These are phyloP conservation scores for Laticauda laticaudata DNA, from an alignment of 2,113 vertebrate species.

Conservation along the genomic window DNA sequence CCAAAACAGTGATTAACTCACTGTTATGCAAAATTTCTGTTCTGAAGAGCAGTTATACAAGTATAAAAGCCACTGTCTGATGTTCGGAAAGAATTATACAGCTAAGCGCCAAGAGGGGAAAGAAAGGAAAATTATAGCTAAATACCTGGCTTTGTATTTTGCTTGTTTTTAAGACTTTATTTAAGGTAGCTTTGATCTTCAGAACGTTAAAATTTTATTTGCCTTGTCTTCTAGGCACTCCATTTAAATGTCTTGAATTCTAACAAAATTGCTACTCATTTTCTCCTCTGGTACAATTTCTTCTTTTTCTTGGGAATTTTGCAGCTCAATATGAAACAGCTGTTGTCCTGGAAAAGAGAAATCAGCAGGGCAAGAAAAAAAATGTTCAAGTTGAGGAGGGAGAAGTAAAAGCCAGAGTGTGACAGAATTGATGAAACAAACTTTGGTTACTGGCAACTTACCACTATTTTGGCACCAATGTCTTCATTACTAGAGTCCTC, in stretches of 20 bases:
- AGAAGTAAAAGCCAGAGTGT: not conserved
- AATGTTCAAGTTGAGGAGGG: not conserved
- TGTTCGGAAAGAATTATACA: not conserved
- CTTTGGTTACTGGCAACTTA: slow-evolving; percentile 48
- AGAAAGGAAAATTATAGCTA: not conserved
- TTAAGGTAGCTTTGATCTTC: not conserved
- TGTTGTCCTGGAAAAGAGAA: slow-evolving; percentile 58
- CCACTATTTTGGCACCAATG: slow-evolving; percentile 71
- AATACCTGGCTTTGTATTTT: not conserved
- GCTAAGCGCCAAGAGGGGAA: not conserved
- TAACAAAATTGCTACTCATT: not conserved
- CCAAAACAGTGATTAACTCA: not conserved
- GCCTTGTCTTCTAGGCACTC: not conserved
- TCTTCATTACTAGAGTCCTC: slow-evolving; percentile 40
- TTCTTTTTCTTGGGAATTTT: slow-evolving; percentile 62
- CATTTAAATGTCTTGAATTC: not conserved
- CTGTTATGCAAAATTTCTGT: not conserved
- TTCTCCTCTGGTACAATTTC: slow-evolving; percentile 6
- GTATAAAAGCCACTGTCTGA: not conserved
- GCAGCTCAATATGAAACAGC: slow-evolving; percentile 70
- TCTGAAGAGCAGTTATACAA: not conserved
- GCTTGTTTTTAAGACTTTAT: not conserved
- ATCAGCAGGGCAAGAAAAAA: not conserved
- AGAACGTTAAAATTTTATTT: not conserved
- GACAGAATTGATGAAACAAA: not conserved